These are phyloP conservation scores for Acropora yongei DNA, from an alignment of 64 coral and sea anemone genomes.

Conservation along the genomic window DNA sequence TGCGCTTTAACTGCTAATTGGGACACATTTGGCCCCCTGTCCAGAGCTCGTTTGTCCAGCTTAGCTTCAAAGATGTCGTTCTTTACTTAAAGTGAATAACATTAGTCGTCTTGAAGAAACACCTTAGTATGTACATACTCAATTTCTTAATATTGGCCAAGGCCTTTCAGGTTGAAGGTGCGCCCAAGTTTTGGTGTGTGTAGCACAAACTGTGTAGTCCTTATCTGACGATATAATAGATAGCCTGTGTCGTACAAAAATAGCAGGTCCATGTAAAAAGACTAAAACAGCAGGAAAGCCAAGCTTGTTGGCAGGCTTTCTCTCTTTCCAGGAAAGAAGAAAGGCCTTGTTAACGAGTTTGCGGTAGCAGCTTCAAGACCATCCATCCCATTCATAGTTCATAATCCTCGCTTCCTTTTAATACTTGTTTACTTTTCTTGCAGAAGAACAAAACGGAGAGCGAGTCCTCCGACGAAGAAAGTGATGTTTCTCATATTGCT, in stretches of 20 bases:
- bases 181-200: too few species aligned
- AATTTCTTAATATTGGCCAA: too few species aligned
- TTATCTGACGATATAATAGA: background rate
- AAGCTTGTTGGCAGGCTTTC: too few species aligned
- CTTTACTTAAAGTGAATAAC: background rate
- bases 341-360: too few species aligned
- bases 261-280: too few species aligned
- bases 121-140: too few species aligned
- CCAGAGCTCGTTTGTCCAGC: background rate
- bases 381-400: background rate
- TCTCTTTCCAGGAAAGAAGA: too few species aligned
- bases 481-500: constrained; percentile 32
- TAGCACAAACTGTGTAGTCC: background rate
- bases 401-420: background rate
- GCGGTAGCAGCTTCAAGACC: too few species aligned
- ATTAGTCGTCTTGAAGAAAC: background rate
- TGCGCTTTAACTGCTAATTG: background rate
- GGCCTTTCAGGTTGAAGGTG: too few species aligned
- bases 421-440: background rate
- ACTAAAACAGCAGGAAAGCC: too few species aligned
- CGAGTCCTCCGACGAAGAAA: constrained; percentile 81
- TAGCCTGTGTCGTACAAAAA: too few species aligned
- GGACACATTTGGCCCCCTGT: background rate
- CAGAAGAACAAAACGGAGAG: constrained; percentile 61
- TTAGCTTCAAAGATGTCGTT: background rate